Evolutionary conservation across 1,140 invertebrate species (phyloP), one percentile per base, ranked within the genome.

Genomic region (Conopomorpha cramerella): DNA sequence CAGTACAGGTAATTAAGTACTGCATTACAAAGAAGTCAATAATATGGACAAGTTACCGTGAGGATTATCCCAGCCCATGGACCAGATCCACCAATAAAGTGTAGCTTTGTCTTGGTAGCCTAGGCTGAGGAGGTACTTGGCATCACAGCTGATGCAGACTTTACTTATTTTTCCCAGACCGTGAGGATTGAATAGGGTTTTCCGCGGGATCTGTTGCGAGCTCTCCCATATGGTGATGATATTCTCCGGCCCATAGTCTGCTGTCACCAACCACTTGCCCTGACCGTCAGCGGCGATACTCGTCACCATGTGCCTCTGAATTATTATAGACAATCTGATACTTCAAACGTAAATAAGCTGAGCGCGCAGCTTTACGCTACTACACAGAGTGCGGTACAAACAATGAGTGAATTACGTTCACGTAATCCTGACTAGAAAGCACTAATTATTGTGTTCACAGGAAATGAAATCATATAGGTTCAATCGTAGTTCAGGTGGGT

Each of bases 61-160:
- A 3, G 82, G 72, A 36, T 57, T 38, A 17, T 81, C 59, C 16
- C 45, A 46, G 11, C 79, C 79, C 12, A 51, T 61, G 3, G 78
- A 80, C 82, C 82, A 84, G 8, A 81, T 53, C 81, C 83, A 84
- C 51, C 82, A 77, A 19, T 78, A 50, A 0, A 84, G 52, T 0
- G 46, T 53, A 29, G 72, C 72, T 36, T 47, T 56, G 3, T 58
- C 58, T 35, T 64, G 58, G 36, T 78, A 71, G 2, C 70, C 76
- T 32, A 84, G 38, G 0, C 80, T 81, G 0, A 84, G 51, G 7
- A 85, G 43, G 30, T 80, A 83, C 40, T 79, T 82, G 1, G 78
- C 82, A 44, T 81, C 71, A 1, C 53, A 55, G 49, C 83, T 84
- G 2, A 85, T 45, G n/a, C 55, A 54, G 1, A 80, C 55, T 15